Evolutionary conservation across 1,140 invertebrate genomes (phyloP), one percentile per base, ranked within the genome.

Genomic region (Anoplolepis gracilipes): DNA sequence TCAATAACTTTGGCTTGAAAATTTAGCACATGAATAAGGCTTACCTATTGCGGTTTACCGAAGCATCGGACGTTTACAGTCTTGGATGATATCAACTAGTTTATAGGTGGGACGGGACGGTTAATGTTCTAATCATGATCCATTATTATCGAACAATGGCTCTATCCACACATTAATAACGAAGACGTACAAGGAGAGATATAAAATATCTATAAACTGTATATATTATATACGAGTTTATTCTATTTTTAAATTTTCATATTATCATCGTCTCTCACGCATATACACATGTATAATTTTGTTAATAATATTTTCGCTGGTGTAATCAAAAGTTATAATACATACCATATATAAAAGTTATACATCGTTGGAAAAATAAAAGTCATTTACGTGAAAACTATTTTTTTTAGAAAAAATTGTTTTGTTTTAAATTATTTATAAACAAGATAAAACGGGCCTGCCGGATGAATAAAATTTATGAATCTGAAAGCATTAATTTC

Each of bases 61-160:
- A 69, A 79, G 64, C 64, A 69, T 69, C 22, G 77, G 30, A 79
- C 61, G 61, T 78, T 28, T 28, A 67, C 46, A 79, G 33, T 69
- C 62, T 79, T 55, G 62, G 62, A 69, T 69, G 62, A 79, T 79
- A 69, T 79, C 46, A 79, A 79, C 77, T 79, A 62, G 57, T 77
- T 77, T 73, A 59, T 77, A 62, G 59, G 75, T 77, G 39, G 39
- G 59, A 77, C 75, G 39, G 33, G 33, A 11, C 59, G 39, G 75
- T 77, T 77, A 77, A 77, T 77, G 75, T 64, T 77, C 57, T 49
- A 77, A 59, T 64, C 75, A 59, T 64, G 59, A 19, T 55, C 77
- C 64, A 79, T 79, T 79, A 79, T 79, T 79, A 69, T 55, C 46
- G 22, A 25, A 69, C 77, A 79, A 79, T 79, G 10, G 22, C 28